Conservation (phyloP, 2,797 vertebrate species). For the Brachyrhaphis roseni region DNA sequence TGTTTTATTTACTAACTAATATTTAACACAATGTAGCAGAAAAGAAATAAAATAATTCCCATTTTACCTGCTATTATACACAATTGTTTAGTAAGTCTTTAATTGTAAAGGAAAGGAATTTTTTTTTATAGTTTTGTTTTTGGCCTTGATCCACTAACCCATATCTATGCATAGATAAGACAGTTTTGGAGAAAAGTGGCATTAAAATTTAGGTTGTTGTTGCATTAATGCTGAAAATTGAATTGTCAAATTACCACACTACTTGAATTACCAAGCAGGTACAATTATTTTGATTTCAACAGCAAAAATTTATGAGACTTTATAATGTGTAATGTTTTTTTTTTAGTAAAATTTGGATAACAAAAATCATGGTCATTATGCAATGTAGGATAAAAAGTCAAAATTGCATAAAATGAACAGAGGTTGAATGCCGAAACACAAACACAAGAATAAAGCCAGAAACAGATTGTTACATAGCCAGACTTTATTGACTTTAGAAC, state of each 20-base stretch:
- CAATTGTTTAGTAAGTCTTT: no score
- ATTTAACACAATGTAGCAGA: no score
- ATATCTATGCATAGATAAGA: neutral
- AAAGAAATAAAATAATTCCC: no score
- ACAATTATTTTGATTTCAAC: neutral
- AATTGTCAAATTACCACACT: neutral
- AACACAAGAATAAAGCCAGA: neutral
- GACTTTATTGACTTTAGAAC: neutral
- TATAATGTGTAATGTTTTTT: neutral
- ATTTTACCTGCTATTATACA: no score
- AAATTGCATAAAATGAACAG: neutral
- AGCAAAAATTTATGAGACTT: neutral
- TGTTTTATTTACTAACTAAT: no score
- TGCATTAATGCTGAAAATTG: neutral
- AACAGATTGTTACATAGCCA: neutral
- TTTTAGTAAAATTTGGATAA: neutral
- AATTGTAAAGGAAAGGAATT: no score
- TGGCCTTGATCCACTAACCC: neutral
- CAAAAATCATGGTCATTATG: neutral
- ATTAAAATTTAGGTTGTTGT: neutral
- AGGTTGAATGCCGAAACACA: neutral
- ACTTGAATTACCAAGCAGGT: neutral
- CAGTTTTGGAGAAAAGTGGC: neutral
- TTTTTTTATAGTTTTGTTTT: no score
- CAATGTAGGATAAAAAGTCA: neutral